Evolutionary conservation across 1,140 invertebrate genomes (phyloP).

Genomic region (Drosophila ogumai): DNA sequence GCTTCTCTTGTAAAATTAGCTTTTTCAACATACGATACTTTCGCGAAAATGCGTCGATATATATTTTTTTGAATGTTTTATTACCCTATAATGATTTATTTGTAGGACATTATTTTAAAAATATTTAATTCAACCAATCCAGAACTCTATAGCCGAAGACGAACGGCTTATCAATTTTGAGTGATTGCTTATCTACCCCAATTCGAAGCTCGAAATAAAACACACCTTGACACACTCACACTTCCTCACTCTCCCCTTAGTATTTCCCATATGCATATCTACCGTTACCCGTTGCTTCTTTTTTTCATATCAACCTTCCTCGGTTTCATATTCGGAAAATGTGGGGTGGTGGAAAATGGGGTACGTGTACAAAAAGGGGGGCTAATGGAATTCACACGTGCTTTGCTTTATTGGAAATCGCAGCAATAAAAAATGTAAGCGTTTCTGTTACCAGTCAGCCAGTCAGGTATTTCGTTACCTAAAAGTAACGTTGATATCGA

Average conservation of each 20-base stretch:
- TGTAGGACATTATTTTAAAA: background rate
- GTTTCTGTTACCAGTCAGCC: slow-evolving; percentile 10
- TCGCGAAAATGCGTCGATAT: too few species aligned
- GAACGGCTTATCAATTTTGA: slow-evolving; percentile 37
- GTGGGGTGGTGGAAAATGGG: background rate
- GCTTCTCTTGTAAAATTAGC: too few species aligned
- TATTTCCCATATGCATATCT: slow-evolving; percentile 27
- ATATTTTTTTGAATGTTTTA: background rate
- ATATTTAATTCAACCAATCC: background rate
- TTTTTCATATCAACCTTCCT: slow-evolving; percentile 35
- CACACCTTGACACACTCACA: slow-evolving; percentile 29
- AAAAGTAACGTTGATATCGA: background rate
- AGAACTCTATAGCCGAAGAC: slow-evolving; percentile 1
- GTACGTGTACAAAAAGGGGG: background rate
- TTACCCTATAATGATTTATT: slow-evolving; percentile 4
- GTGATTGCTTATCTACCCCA: slow-evolving; percentile 50
- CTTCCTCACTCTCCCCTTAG: background rate
- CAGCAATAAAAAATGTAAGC: slow-evolving; percentile 35
- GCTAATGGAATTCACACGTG: slow-evolving; percentile 47
- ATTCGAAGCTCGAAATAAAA: slow-evolving; percentile 31
- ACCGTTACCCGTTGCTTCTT: slow-evolving; percentile 18
- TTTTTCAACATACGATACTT: too few species aligned
- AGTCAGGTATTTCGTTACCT: slow-evolving; percentile 28
- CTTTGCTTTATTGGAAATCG: slow-evolving; percentile 30
- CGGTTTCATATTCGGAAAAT: slow-evolving; percentile 27